A percentile compares a stretch with the other conserved stretches of the same genome.
These are phyloP conservation scores for Colletes collaris DNA, from an alignment of 2,888 invertebrate genomes.

Conservation along the genomic window DNA sequence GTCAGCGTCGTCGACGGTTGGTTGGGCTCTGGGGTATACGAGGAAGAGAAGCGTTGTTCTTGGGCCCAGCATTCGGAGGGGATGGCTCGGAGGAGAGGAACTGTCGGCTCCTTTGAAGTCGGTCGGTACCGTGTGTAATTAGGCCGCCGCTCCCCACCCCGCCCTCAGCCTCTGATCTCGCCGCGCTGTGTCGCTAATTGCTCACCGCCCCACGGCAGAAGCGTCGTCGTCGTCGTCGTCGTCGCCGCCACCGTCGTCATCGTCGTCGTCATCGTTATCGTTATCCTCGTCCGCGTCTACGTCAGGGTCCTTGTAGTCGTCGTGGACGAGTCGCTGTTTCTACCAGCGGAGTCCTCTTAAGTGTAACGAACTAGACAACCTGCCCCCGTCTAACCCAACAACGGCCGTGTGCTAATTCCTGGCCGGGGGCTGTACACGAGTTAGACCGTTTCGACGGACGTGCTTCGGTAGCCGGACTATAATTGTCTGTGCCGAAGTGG, in stretches of 20 bases:
- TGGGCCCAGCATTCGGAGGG: slow-evolving; percentile 73
- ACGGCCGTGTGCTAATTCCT: slow-evolving; percentile 20
- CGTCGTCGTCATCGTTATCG: slow-evolving; percentile 28
- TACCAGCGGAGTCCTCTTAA: slow-evolving; percentile 22
- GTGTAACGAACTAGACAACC: slow-evolving; percentile 48
- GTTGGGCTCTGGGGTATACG: slow-evolving; percentile 69
- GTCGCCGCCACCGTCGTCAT: slow-evolving; percentile 30
- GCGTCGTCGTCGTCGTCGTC: slow-evolving; percentile 66
- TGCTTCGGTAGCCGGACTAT: slow-evolving; percentile 22
- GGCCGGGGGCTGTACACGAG: slow-evolving; percentile 1
- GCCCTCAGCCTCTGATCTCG: slow-evolving; percentile 80
- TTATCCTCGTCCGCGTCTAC: slow-evolving; percentile 43
- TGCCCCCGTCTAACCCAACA: slow-evolving; percentile 22
- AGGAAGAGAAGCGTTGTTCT: slow-evolving; percentile 78
- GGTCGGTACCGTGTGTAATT: slow-evolving; percentile 82
- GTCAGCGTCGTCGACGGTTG: slow-evolving; percentile 66
- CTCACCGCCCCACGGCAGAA: slow-evolving; percentile 81
- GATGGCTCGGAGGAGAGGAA: slow-evolving; percentile 78
- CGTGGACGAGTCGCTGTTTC: slow-evolving; percentile 9
- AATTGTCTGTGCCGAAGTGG: slow-evolving; percentile 8
- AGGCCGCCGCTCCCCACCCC: slow-evolving; percentile 80
- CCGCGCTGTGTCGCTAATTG: slow-evolving; percentile 82
- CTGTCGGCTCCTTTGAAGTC: slow-evolving; percentile 81
- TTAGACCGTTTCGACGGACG: slow-evolving; percentile 19
- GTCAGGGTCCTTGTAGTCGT: slow-evolving; percentile 16